Evolutionary conservation across 2,797 vertebrate genomes (phyloP).

Genomic region (Pogoniulus pusillus): DNA sequence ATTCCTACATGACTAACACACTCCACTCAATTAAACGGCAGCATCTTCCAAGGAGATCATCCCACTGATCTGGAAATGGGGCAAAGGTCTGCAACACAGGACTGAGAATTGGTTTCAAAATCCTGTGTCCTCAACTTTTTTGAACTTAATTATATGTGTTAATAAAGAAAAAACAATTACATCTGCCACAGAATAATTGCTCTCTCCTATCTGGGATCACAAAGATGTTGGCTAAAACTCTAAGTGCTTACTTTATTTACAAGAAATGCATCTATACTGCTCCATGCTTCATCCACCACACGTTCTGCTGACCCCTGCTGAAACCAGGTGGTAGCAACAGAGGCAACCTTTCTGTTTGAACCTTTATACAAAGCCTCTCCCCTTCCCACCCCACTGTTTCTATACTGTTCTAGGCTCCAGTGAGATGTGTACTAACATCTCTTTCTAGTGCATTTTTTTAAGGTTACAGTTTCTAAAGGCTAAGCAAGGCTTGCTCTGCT

Average conservation of each 20-base stretch:
- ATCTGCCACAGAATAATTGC: neutral
- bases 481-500: neutral
- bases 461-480: neutral
- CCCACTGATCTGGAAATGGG: neutral
- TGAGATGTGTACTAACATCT: neutral
- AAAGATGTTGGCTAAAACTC: neutral
- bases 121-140: neutral
- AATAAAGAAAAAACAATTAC: neutral
- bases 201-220: neutral
- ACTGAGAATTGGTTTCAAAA: neutral
- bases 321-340: neutral
- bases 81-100: neutral
- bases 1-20: neutral
- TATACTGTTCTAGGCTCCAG: neutral
- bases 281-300: neutral
- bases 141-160: neutral
- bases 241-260: constrained; percentile 23
- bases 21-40: neutral
- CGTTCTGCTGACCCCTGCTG: neutral
- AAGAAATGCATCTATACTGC: neutral
- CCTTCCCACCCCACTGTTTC: neutral
- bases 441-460: neutral
- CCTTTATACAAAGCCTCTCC: neutral
- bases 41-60: neutral
- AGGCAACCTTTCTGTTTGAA: neutral